Base-by-base conservation (phyloP, 2,113 vertebrate species). In the Nymphicus hollandicus region DNA sequence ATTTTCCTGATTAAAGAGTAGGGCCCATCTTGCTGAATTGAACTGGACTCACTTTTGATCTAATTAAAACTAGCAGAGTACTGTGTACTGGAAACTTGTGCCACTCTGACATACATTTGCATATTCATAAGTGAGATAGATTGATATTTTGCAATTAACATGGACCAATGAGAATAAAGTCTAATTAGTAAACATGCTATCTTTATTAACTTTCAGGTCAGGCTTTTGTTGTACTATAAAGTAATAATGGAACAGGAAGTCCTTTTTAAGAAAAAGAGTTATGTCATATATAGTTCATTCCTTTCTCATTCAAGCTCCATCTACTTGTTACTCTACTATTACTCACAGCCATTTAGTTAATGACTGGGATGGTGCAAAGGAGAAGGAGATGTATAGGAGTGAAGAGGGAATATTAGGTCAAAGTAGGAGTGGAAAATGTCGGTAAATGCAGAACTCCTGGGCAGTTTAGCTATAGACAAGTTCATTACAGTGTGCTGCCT, bases 131-230 rank as follows among this genome's bases (percentile, higher is more conserved):
- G 96, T 94, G 94, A 97, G 97, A 97, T 97, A 96, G 96, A 98
- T 97, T 97, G 97, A 97, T 98, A 98, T 97, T 98, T 98, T 97
- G 96, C 97, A 98, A 98, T 98, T 98, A 98, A 97, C 97, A 91
- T 96, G 96, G 95, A 92, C 97, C 96, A 97, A 97, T 53, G 66
- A 98, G 97, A 97, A 98, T 98, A 97, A 97, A 98, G 93, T 89
- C 94, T 98, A 98, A 98, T 98, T 98, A 98, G 97, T 96, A 98
- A 98, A 98, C 97, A 97, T 83, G 93, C 88, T 97, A 94, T 98
- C 97, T 98, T 98, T 98, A 98, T 98, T 98, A 98, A 98, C 98
- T 98, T 97, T 94, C 97, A 96, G 96, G 97, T 97, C 97, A 96
- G 96, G 92, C 91, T 97, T 96, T 97, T 97, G 95, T 97, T 94